Evolutionary conservation across 2,797 vertebrate genomes (phyloP).

Genomic region (Tympanoctomys barrerae): DNA sequence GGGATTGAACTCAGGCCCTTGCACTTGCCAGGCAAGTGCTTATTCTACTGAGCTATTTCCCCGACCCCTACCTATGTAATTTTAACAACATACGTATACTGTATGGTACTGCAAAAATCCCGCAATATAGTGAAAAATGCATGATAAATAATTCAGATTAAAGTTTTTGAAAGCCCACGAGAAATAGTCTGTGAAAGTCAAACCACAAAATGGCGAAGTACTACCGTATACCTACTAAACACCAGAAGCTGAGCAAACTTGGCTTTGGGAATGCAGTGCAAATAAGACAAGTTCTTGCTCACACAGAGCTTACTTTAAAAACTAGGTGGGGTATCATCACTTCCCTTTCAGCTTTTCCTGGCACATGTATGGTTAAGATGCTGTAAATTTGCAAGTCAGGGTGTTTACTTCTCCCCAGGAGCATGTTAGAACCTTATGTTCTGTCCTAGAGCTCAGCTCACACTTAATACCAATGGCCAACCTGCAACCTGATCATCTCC

Average conservation of each 20-base stretch:
- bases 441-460: slow-evolving; percentile 20
- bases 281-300: neutral
- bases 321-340: neutral
- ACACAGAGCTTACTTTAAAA: neutral
- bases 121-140: no score
- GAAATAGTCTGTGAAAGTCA: no score
- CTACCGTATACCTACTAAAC: neutral
- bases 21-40: no score
- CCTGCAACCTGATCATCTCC: slow-evolving; percentile 29
- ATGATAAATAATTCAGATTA: no score
- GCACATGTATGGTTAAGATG: neutral
- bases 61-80: no score
- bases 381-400: neutral
- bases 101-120: no score
- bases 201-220: no score
- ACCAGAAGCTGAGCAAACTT: neutral
- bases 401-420: neutral
- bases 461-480: neutral
- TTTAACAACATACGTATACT: no score
- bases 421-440: neutral
- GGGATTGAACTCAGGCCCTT: no score
- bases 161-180: no score
- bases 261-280: neutral
- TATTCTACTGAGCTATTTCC: no score
- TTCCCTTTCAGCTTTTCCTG: slow-evolving; percentile 10